Evolutionary conservation across 2,797 vertebrate species (phyloP).

Genomic region (Amniataba percoides): DNA sequence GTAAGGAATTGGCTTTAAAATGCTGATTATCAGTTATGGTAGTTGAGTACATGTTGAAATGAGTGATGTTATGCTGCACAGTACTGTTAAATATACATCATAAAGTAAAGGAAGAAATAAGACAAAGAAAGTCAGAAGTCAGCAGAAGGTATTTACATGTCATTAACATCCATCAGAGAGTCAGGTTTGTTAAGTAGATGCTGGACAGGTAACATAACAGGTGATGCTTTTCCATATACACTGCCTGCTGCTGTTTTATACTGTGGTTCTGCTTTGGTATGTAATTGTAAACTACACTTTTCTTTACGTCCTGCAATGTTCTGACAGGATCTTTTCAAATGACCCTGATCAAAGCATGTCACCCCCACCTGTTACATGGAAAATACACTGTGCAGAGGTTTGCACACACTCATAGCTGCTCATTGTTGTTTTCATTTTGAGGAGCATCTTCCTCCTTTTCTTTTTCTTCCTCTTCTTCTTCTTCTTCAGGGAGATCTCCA

Average conservation of each 20-base stretch:
- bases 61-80: background rate
- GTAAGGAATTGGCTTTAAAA: background rate
- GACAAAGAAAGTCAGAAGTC: background rate
- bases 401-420: conserved; percentile 24
- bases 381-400: background rate
- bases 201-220: conserved; percentile 2
- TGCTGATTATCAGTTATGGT: too few relatives aligned
- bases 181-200: background rate
- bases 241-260: background rate
- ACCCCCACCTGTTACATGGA: background rate
- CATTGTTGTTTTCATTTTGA: conserved; percentile 33
- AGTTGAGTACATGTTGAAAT: background rate
- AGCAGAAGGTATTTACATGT: background rate
- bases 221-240: background rate
- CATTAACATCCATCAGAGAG: background rate
- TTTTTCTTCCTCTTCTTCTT: conserved; percentile 2
- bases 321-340: background rate
- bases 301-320: too few relatives aligned
- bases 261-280: background rate
- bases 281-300: background rate
- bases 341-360: background rate
- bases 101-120: background rate
- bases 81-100: conserved; percentile 1
- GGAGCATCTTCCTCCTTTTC: conserved; percentile 6
- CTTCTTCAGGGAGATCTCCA: conserved; percentile 24